phyloP scores from a whole-genome alignment of 1,140 invertebrate species.

The Saxidomus purpurata region DNA sequence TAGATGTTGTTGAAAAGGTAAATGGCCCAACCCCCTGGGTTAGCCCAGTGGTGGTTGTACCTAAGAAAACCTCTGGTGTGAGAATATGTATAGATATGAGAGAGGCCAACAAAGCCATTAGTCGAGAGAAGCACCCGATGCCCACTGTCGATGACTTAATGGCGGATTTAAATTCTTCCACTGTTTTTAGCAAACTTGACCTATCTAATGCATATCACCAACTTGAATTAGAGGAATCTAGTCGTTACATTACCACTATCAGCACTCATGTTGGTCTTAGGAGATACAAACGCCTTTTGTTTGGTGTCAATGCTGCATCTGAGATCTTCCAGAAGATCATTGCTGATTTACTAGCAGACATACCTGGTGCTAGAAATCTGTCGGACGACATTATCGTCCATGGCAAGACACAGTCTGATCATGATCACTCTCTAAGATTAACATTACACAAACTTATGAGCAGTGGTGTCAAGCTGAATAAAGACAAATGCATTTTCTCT shows the following conservation, averaged over 20 bases:
- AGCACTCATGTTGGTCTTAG: conserved; percentile 68
- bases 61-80: conserved; percentile 71
- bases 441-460: conserved; percentile 25
- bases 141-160: conserved; percentile 78
- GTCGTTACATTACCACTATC: conserved; percentile 75
- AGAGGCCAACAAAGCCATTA: conserved; percentile 74
- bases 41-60: conserved; percentile 76
- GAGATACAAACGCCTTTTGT: conserved; percentile 74
- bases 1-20: conserved; percentile 78
- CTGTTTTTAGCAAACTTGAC: conserved; percentile 75
- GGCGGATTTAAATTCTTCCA: conserved; percentile 70
- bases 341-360: conserved; percentile 57
- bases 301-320: conserved; percentile 73
- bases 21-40: conserved; percentile 80
- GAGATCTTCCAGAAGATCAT: conserved; percentile 65
- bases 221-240: conserved; percentile 73
- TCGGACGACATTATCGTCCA: conserved; percentile 66
- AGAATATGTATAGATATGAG: conserved; percentile 77
- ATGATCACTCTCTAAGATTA: conserved; percentile 34
- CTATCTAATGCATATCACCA: conserved; percentile 77
- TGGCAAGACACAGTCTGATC: conserved; percentile 51
- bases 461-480: conserved; percentile 65
- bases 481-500: conserved; percentile 65
- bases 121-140: conserved; percentile 73
- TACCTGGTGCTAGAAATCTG: conserved; percentile 60